These are phyloP conservation scores for Lepidurus packardi DNA, from an alignment of 1,140 invertebrate genomes.

Conservation along the genomic window DNA sequence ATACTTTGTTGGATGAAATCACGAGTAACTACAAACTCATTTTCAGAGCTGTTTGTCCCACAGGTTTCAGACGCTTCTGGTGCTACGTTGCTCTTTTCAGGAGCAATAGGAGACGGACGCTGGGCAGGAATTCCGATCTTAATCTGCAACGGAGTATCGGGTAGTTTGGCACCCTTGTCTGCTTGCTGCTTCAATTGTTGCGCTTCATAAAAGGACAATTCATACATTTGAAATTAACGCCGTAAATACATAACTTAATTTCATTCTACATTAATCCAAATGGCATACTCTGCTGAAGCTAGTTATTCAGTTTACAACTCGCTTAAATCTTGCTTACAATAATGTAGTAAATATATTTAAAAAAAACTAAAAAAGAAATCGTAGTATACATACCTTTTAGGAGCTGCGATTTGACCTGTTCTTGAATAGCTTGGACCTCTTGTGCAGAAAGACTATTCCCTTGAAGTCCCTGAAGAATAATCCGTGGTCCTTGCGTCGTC, in stretches of 20 bases:
- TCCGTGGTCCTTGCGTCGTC: constrained; percentile 71
- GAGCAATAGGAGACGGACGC: constrained; percentile 30
- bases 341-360: not conserved
- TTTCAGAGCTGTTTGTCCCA: constrained; percentile 39
- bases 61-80: constrained; percentile 68
- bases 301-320: no score
- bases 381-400: constrained; percentile 42
- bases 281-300: no score
- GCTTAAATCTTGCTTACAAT: no score
- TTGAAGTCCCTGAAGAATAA: constrained; percentile 73
- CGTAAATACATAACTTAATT: no score
- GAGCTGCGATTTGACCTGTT: constrained; percentile 79
- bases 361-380: not conserved
- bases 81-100: not conserved
- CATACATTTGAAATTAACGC: no score
- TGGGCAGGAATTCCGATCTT: constrained; percentile 23
- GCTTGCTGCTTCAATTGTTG: constrained; percentile 21
- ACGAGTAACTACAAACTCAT: constrained; percentile 75
- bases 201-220: not conserved
- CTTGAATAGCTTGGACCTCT: constrained; percentile 70
- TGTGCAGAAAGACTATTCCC: constrained; percentile 72
- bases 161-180: constrained; percentile 5
- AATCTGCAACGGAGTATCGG: not conserved
- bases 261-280: no score
- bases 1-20: constrained; percentile 84